phyloP scores from a whole-genome alignment of 2,797 vertebrate species.

The Hydrolagus colliei region DNA sequence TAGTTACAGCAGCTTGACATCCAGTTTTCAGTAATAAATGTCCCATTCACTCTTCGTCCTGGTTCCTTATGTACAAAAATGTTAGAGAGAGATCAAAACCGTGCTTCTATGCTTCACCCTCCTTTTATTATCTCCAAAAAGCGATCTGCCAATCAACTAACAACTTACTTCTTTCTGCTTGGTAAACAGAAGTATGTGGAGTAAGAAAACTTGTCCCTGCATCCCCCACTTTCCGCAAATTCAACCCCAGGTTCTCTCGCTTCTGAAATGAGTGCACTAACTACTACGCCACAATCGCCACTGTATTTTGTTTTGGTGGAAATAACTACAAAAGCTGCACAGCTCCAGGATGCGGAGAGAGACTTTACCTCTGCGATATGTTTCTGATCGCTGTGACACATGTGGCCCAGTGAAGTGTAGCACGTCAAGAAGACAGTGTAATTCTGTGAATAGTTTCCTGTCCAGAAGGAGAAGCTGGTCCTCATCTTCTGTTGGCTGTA shows the following conservation, averaged over 20 bases:
- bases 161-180: too few species aligned
- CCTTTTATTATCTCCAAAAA: too few species aligned
- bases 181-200: too few species aligned
- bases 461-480: constrained; percentile 7
- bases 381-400: background rate
- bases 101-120: too few species aligned
- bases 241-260: too few species aligned
- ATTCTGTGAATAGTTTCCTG: background rate
- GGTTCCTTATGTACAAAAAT: constrained; percentile 14
- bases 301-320: background rate
- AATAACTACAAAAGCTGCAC: background rate
- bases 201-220: too few species aligned
- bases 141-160: too few species aligned
- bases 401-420: background rate
- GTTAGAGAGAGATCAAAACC: background rate
- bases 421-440: background rate
- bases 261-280: too few species aligned
- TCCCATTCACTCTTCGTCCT: constrained; percentile 22
- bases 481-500: background rate
- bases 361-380: constrained; percentile 1
- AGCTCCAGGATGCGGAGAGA: background rate
- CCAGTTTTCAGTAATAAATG: constrained; percentile 31
- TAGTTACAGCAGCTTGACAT: constrained; percentile 37
- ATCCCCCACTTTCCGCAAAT: too few species aligned
- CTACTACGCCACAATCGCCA: too few species aligned